Base-by-base conservation (phyloP, 2,113 vertebrate species). In the Oreocharis arfaki region DNA sequence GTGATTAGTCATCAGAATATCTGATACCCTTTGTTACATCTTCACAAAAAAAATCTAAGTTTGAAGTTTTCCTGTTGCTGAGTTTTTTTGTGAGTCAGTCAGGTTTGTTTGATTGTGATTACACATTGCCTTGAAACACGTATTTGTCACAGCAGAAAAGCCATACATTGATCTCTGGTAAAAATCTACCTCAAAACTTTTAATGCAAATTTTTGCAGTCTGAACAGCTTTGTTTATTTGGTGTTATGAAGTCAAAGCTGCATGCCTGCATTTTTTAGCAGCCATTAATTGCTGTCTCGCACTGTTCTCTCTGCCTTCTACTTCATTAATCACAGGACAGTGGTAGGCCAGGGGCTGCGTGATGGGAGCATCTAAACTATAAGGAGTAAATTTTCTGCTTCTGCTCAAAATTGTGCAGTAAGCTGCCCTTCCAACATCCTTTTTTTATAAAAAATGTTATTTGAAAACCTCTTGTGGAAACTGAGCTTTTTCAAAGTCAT, bases 281-380 rank as follows among this genome's bases (percentile, higher is more conserved):
- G 32, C 15, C 41, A 84, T 91, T 94, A 94, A 91, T 85, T 90
- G 53, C 39, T 94, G 65, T 84, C 77, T 79, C 18, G 1, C 26
- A 46, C 44, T 71, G 59, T n/a, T 85, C 44, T 67, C 60, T 78
- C 6, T 81, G 33, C 37, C 65, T 93, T 87, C 55, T 41, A 76
- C 53, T 64, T 88, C 85, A 94, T 94, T 91, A 93, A 94, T 85
- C 85, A 89, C 50, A 76, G n/a, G 56, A 78, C 47, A 76, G 63
- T 41, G 28, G 60, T 83, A 60, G 63, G 47, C 67, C 67, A 76
- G 50, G 12, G 32, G 7, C 27, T 56, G 82, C 0, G 0, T 20
- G 3, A 30, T 76, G 52, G 41, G 32, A 91, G 41, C 16, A 39
- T n/a, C 65, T 83, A 61, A 93, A 82, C 42, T 41, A 7, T 22